Percentiles rank a stretch among this genome's conserved stretches.
These are phyloP conservation scores for Cyclophora albipunctata DNA, from an alignment of 2,888 invertebrate species.

Conservation along the genomic window DNA sequence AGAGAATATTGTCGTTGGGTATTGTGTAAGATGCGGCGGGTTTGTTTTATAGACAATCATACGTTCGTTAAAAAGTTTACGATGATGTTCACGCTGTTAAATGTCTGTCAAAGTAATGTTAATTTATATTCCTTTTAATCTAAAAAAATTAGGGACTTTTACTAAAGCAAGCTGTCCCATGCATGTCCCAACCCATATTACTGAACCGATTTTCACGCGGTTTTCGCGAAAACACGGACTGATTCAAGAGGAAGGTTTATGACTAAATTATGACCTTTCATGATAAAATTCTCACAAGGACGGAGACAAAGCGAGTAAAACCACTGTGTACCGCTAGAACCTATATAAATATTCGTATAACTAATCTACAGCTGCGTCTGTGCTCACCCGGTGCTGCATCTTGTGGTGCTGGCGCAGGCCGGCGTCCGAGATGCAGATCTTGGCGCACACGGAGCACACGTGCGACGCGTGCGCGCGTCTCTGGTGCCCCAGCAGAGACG, in stretches of 20 bases:
- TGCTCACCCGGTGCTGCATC: constrained; percentile 15
- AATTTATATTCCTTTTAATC: too few species aligned
- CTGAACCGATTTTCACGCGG: too few species aligned
- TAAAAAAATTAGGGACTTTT: too few species aligned
- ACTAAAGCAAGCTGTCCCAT: too few species aligned
- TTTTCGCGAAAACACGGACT: too few species aligned
- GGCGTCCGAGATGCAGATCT: constrained; percentile 13
- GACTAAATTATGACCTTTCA: background rate
- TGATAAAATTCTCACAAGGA: background rate
- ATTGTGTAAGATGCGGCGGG: too few species aligned
- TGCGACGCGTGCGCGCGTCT: constrained; percentile 13
- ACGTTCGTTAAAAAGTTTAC: too few species aligned
- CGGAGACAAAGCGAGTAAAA: background rate
- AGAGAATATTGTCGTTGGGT: too few species aligned
- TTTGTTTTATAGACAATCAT: too few species aligned
- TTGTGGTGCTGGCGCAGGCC: constrained; percentile 14
- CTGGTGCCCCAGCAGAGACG: constrained; percentile 17
- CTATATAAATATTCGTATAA: background rate
- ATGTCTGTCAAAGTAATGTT: too few species aligned
- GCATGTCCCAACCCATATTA: too few species aligned
- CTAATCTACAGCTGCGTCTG: background rate
- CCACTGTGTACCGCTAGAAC: background rate
- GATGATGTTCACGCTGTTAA: too few species aligned
- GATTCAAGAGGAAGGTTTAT: background rate
- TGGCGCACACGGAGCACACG: constrained; percentile 16